These are phyloP conservation scores for Chloroclystis v-ata DNA, from an alignment of 2,888 invertebrate species.

Conservation along the genomic window DNA sequence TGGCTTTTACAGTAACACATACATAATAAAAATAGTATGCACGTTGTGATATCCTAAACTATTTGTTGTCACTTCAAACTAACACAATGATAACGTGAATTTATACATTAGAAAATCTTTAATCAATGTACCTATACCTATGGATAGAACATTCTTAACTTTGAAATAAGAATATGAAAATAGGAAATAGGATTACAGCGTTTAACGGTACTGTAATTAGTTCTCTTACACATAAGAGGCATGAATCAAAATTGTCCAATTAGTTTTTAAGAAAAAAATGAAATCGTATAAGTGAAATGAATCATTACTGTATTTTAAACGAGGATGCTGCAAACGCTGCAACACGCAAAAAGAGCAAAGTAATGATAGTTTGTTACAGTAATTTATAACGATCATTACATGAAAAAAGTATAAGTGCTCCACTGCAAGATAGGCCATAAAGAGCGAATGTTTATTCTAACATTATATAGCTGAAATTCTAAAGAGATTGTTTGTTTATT, in stretches of 20 bases:
- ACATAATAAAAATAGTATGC: no score
- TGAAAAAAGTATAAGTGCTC: not conserved
- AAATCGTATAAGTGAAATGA: not conserved
- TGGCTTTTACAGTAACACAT: no score
- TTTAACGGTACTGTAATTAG: slow-evolving; percentile 5
- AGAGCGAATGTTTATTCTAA: not conserved
- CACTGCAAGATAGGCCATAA: not conserved
- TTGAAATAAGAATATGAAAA: no score
- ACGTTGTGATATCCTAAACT: no score
- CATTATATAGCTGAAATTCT: no score
- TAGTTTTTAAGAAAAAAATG: not conserved
- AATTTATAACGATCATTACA: slow-evolving; percentile 9
- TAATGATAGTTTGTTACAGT: slow-evolving; percentile 6
- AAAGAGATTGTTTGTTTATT: no score
- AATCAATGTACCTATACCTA: no score
- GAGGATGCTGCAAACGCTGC: slow-evolving; percentile 4
- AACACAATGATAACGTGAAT: no score
- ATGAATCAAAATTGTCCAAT: slow-evolving; percentile 12
- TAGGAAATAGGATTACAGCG: no score
- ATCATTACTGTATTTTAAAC: slow-evolving; percentile 4
- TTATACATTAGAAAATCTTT: no score
- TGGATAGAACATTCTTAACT: no score
- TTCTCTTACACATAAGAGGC: slow-evolving; percentile 4
- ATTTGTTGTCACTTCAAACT: no score
- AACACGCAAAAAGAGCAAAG: slow-evolving; percentile 3